A percentile compares a stretch with the other conserved stretches of the same genome.
Evolutionary conservation across 2,888 invertebrate genomes (phyloP).

Genomic region (Sarcophaga rosellei): DNA sequence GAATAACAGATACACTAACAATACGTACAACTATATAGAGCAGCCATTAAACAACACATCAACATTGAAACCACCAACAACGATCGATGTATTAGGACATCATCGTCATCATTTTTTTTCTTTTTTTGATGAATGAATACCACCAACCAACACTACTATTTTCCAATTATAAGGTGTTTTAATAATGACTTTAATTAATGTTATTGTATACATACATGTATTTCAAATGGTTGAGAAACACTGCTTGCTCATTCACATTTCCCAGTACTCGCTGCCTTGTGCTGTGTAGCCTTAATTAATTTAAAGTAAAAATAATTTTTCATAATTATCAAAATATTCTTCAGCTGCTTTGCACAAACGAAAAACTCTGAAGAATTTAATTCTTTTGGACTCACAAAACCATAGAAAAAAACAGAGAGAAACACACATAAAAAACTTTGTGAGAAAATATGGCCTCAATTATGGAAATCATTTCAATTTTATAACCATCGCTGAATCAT

Average conservation of each 20-base stretch:
- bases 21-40: no score
- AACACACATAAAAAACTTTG: neutral
- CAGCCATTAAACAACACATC: neutral
- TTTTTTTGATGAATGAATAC: constrained; percentile 24
- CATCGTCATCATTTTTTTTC: neutral
- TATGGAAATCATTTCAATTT: neutral
- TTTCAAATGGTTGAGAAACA: neutral
- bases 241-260: no score
- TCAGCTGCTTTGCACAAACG: constrained; percentile 43
- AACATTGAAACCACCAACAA: constrained; percentile 20
- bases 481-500: constrained; percentile 55
- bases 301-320: constrained; percentile 51
- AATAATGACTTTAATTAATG: constrained; percentile 58
- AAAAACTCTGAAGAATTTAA: neutral
- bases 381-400: neutral
- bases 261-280: constrained; percentile 20
- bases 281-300: constrained; percentile 55
- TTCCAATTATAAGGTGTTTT: constrained; percentile 63
- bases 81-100: neutral
- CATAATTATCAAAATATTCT: constrained; percentile 46
- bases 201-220: constrained; percentile 18
- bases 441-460: neutral
- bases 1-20: constrained; percentile 31
- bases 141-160: constrained; percentile 58
- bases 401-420: neutral